Conservation (phyloP, 2,797 vertebrate species). For the Halcyon smyrnensis region DNA sequence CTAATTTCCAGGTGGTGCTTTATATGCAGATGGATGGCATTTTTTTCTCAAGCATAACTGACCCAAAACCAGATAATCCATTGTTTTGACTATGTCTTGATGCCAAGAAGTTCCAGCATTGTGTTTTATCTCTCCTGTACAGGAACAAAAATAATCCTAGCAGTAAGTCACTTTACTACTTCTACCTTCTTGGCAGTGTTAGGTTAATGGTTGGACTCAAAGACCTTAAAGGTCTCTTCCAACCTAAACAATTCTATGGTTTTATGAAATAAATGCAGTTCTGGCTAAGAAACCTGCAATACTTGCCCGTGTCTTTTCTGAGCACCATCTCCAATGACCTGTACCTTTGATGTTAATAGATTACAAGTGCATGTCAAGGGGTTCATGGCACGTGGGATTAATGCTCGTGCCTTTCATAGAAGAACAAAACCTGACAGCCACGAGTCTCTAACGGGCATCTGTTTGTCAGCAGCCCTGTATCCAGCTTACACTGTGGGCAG, state of each 20-base stretch:
- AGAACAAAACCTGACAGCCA: background rate
- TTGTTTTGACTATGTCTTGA: background rate
- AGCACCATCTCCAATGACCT: background rate
- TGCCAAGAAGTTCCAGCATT: background rate
- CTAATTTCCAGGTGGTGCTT: background rate
- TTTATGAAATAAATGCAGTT: background rate
- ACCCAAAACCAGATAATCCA: background rate
- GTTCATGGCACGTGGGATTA: background rate
- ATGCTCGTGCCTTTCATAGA: background rate
- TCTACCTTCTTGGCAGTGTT: background rate
- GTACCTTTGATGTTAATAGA: background rate
- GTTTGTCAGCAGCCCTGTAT: background rate
- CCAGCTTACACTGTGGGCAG: background rate
- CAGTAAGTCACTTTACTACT: background rate
- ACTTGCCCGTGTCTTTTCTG: background rate
- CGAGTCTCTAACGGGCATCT: background rate
- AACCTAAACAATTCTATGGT: background rate
- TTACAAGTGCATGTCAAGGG: background rate
- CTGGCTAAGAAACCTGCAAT: background rate
- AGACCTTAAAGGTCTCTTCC: background rate
- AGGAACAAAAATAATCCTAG: background rate
- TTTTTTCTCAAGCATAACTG: background rate
- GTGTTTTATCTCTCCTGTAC: background rate
- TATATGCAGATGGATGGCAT: background rate
- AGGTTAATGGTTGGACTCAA: background rate